Base-by-base conservation (phyloP, 2,888 invertebrate species). In the Heliothis peltigera region DNA sequence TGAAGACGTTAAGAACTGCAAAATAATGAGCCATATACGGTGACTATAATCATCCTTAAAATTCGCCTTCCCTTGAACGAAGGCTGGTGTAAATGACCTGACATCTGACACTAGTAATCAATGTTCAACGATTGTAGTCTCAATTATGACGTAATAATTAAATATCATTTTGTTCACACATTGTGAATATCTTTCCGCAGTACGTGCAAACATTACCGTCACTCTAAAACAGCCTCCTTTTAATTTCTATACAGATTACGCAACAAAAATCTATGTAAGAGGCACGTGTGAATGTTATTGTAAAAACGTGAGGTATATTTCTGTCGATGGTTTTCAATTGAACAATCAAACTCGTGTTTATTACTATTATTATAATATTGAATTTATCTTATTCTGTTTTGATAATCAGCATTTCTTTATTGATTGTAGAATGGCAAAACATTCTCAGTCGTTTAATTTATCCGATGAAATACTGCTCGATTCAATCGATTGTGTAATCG, bases 271-370 rank as follows among this genome's bases (percentile, higher is more conserved):
- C 22, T 61, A 48, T 73, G 51, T 51, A 52, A 42, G 35, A 22
- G 54, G 47, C 64, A 72, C 73, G 68, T 80, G 74, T 59, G 63
- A 60, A 57, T 60, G 32, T 58, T 62, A 63, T 77, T 63, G 60
- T 63, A 46, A 25, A 55, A 77, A 80, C 78, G 70, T 73, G 78
- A 67, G 54, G 44, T 59, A 21, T 49, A 52, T n/a, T 60, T 70
- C 48, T 48, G 43, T 7, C 52, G 52, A 48, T 77, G 25, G 70
- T 42, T 43, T 57, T 63, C 69, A 55, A 67, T 77, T 67, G 62
- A 54, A 63, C 58, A 56, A 64, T 56, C 48, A 59, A 61, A 73
- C 25, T 25, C 46, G 39, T 61, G 22, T 72, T 63, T 58, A 55
- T 72, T 61, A 46, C 18, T 28, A 44, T 44, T 53, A 15, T 56